Conservation (phyloP, 2,888 invertebrate species). For the Apodemia duryi region DNA sequence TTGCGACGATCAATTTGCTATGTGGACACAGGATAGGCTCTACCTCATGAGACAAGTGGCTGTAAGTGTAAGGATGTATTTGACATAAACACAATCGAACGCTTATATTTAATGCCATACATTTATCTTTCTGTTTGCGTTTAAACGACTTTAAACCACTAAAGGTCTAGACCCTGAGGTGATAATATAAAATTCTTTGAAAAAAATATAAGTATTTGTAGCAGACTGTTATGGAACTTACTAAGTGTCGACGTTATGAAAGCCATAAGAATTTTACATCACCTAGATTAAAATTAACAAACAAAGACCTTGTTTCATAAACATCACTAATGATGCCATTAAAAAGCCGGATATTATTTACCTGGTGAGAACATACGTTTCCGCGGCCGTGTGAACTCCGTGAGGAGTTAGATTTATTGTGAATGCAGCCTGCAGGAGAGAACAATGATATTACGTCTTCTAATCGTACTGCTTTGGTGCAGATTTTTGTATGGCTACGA, state of each 20-base stretch:
- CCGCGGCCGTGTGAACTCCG: conserved; percentile 15
- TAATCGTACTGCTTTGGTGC: conserved; percentile 35
- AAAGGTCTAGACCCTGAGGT: too few species aligned
- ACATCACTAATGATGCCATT: conserved; percentile 13
- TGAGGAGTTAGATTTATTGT: conserved; percentile 4
- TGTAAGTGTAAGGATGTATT: too few species aligned
- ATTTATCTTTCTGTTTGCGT: too few species aligned
- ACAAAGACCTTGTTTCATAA: conserved; percentile 4
- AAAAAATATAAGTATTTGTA: too few species aligned
- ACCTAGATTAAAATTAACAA: not conserved
- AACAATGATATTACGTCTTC: conserved; percentile 42
- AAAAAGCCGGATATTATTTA: conserved; percentile 17
- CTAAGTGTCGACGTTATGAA: not conserved
- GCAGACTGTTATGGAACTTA: not conserved
- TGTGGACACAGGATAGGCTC: too few species aligned
- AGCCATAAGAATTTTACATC: not conserved
- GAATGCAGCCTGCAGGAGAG: conserved; percentile 4
- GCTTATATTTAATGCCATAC: too few species aligned
- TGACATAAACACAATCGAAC: too few species aligned
- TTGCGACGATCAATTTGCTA: too few species aligned
- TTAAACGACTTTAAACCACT: too few species aligned
- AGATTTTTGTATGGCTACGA: conserved; percentile 34
- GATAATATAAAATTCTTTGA: too few species aligned
- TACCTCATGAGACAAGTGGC: too few species aligned
- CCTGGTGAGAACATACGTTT: conserved; percentile 12